Percentiles rank a stretch among this genome's conserved stretches.
Evolutionary conservation across 2,888 invertebrate genomes (phyloP).

Genomic region (Exocentrus adspersus): DNA sequence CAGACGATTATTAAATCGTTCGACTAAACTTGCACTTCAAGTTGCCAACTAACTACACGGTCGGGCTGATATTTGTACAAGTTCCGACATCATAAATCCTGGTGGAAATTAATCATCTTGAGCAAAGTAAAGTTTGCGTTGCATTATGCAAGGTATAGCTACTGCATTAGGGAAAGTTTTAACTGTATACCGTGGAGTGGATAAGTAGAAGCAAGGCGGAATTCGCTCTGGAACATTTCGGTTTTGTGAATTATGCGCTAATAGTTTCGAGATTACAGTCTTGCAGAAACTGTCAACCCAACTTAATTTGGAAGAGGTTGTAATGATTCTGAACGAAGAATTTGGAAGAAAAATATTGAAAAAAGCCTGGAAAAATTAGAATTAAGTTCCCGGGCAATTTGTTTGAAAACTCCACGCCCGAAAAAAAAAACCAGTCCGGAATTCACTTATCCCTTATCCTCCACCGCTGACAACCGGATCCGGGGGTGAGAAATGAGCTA

Average conservation of each 20-base stretch:
- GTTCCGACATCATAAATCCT: neutral
- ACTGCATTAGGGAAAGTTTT: conserved; percentile 8
- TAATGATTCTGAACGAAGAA: too few species aligned
- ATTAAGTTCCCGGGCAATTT: neutral
- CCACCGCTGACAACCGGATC: conserved; percentile 5
- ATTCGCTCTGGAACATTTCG: neutral
- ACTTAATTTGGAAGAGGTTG: too few species aligned
- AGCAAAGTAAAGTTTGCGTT: conserved; percentile 5
- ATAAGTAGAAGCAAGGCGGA: neutral
- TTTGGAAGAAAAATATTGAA: too few species aligned
- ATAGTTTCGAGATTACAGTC: neutral
- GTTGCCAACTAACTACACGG: neutral
- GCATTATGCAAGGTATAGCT: neutral
- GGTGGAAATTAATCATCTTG: conserved; percentile 3
- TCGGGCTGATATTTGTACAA: neutral
- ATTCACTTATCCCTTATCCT: neutral
- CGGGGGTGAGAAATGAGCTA: neutral
- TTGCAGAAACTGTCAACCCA: too few species aligned
- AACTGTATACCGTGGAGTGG: neutral
- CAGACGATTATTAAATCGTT: neutral
- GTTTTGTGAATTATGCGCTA: neutral
- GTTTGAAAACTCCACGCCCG: neutral
- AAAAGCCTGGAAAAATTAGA: too few species aligned
- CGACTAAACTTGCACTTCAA: neutral
- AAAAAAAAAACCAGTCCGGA: neutral